Base-by-base conservation (phyloP, 30 jellyfish, hydroid and myxozoan genomes). In the Nemopilema nomurai region DNA sequence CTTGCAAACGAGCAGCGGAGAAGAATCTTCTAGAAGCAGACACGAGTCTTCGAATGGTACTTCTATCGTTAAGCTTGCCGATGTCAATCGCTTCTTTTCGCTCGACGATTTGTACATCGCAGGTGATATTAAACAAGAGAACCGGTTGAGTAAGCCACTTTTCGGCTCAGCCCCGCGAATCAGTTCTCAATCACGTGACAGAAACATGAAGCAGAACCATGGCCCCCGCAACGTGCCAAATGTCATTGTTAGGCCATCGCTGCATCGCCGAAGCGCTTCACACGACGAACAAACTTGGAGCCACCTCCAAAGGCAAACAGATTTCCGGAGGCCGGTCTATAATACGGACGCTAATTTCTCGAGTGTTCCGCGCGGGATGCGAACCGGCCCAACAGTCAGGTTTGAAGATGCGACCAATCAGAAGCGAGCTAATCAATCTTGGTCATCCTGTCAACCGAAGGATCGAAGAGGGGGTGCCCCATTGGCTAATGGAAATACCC, bases 81-180 rank as follows among this genome's bases (percentile, higher is more conserved):
- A 79, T 24, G 65, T 57, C 1, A 27, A 16, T 20, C 41, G 67
- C 50, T 31, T n/a, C 8, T 16, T n/a, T 7, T 67, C 77, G 24
- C 22, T 16, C 22, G 49, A 41, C 49, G 83, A 32, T 18, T 65
- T n/a, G 27, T 26, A 27, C 0, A 27, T 20, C 21, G 28, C 81
- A 0, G 71, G 41, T 16, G 13, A 3, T 41, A 3, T 41, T 6
- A 57, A 68, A n/a, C 32, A 22, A 1, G 24, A 32, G 18, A 32
- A 23, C 18, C 83, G 87, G 24, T 51, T 84, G 4, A 73, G 87
- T 25, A 74, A 41, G 0, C 87, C 93, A 67, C 20, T 74, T 18
- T 84, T 84, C 49, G 93, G 93, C 17, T 84, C 93, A 49, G 83
- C 93, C n/a, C 93, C 93, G 25, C 77, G 93, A 57, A 24, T 74